phyloP scores from a whole-genome alignment of 2,797 vertebrate genomes.

The Toxotes lorentzi region DNA sequence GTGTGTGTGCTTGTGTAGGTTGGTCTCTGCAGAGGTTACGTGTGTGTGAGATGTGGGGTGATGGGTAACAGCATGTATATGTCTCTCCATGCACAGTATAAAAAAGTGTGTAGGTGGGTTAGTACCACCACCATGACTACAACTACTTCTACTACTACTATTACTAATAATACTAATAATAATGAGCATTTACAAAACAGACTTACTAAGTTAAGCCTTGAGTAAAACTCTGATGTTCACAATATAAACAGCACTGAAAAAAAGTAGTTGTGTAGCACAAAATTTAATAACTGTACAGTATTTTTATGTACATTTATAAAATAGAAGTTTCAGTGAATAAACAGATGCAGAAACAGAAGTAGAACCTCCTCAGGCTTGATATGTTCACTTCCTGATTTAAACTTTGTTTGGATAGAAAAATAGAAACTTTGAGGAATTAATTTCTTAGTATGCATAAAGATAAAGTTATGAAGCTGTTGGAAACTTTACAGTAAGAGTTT shows the following conservation, averaged over 20 bases:
- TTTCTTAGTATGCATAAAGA: too few relatives aligned
- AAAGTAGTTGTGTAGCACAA: too few relatives aligned
- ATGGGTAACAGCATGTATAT: background rate
- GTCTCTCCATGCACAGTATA: slow-evolving; percentile 1
- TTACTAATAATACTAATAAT: background rate
- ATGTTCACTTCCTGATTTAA: background rate
- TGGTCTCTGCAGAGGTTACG: slow-evolving; percentile 14
- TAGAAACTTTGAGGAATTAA: background rate
- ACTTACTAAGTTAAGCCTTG: too few relatives aligned
- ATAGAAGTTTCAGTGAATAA: background rate
- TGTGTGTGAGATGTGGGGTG: slow-evolving; percentile 2
- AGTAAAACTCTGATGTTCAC: background rate
- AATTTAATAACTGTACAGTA: too few relatives aligned
- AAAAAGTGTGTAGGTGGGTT: background rate
- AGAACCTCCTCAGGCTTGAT: background rate
- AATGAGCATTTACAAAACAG: background rate
- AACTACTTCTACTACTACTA: background rate
- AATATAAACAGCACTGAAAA: background rate
- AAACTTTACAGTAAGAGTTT: background rate
- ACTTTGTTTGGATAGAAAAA: too few relatives aligned
- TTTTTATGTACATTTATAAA: too few relatives aligned
- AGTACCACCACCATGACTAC: background rate
- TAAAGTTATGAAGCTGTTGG: background rate
- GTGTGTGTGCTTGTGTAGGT: background rate
- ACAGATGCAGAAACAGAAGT: background rate